These are phyloP conservation scores for Dryococelus australis DNA, from an alignment of 2,888 invertebrate species.

Conservation along the genomic window DNA sequence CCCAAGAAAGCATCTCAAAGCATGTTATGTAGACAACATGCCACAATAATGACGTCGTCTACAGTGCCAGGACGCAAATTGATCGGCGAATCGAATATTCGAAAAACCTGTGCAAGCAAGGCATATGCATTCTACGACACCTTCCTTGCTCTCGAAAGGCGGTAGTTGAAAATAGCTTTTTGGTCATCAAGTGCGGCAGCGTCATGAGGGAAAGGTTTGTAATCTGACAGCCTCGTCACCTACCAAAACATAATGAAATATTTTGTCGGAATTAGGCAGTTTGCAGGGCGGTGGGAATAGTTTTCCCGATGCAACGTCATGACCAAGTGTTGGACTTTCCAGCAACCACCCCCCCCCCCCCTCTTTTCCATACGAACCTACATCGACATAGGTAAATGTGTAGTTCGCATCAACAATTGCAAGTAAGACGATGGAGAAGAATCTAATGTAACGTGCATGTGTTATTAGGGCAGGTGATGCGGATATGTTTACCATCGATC, in stretches of 20 bases:
- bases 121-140: conserved; percentile 39
- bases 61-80: neutral
- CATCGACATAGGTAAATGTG: conserved; percentile 13
- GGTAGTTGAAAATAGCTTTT: conserved; percentile 38
- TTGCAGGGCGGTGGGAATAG: conserved; percentile 4
- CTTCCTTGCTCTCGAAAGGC: conserved; percentile 38
- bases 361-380: conserved; percentile 32
- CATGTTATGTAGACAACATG: conserved; percentile 2
- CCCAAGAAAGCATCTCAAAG: neutral
- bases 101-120: conserved; percentile 26
- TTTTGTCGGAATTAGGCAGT: neutral
- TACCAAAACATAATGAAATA: conserved; percentile 35
- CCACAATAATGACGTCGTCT: neutral
- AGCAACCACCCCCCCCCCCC: conserved; percentile 23
- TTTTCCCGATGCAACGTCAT: neutral
- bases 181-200: conserved; percentile 27
- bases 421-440: conserved; percentile 23
- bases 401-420: conserved; percentile 26
- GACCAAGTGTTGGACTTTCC: neutral
- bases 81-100: neutral
- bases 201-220: conserved; percentile 35
- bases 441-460: neutral
- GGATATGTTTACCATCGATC: conserved; percentile 1
- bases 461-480: neutral
- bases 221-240: conserved; percentile 41